Evolutionary conservation across 2,888 invertebrate species (phyloP), one percentile per base, ranked within the genome.

Genomic region (Machimus atricapillus): DNA sequence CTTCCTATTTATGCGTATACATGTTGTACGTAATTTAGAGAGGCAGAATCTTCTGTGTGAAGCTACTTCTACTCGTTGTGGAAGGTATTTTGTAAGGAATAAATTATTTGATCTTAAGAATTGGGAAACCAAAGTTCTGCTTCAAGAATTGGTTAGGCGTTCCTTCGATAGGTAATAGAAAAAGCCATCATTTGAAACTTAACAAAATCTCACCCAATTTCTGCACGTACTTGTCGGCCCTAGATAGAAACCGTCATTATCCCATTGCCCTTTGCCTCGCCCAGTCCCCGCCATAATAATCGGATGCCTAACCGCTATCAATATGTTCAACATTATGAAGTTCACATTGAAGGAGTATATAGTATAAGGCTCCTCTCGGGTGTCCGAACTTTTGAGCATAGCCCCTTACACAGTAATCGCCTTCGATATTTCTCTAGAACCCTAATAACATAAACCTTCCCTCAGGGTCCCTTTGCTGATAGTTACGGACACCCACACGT

Each of bases 221-320:
- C 52, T 79, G 46, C 52, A 79, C 52, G 27, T 52, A 27, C 31
- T 27, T 46, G 27, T 58, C 23, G 19, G 14, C 14, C 40, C 9
- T 34, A 58, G 40, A 52, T n/a, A 66, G 66, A 58, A 58, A 31
- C 82, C 82, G 66, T 83, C 82, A 83, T 83, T 83, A 83, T 83
- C 82, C 82, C 82, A 83, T 83, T 46, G 27, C 34, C 81, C 56
- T 56, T 58, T 56, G 31, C 81, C 27, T 37, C 7, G 4, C n/a
- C 46, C 79, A 27, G 37, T 23, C 37, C 56, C 37, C 40, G n/a
- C 34, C 66, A 66, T 83, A 83, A 83, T 83, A 83, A 83, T 66
- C 82, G 82, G 66, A 83, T 66, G 66, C 85, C 82, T 43, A 85
- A 85, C 85, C 85, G 85, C 85, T 74, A 74, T 74, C 85, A 85